Conservation (phyloP, 2,797 vertebrate genomes). For the Cynopterus sphinx region DNA sequence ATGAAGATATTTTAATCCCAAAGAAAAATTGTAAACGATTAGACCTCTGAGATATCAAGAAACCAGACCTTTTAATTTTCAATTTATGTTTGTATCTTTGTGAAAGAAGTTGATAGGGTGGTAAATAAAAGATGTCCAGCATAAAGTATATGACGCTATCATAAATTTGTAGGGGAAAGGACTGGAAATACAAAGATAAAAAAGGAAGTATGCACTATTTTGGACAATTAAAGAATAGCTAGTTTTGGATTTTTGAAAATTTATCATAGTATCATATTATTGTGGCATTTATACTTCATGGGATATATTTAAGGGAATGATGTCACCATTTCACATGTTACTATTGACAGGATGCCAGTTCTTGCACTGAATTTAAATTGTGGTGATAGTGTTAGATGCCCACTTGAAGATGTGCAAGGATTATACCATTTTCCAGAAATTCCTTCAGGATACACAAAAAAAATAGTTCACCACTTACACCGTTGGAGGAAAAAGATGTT, state of each 20-base stretch:
- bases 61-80: background rate
- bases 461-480: background rate
- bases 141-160: background rate
- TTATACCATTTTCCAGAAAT: background rate
- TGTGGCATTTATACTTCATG: background rate
- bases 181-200: background rate
- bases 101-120: background rate
- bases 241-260: background rate
- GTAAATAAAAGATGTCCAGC: background rate
- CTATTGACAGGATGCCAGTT: background rate
- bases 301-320: conserved; percentile 29
- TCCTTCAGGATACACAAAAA: background rate
- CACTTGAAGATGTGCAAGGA: background rate
- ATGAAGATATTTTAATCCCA: background rate
- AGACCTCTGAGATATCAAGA: background rate
- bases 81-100: background rate
- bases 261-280: background rate
- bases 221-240: background rate
- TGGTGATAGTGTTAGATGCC: background rate
- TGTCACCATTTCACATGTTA: background rate
- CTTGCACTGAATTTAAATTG: background rate
- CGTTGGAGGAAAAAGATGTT: background rate
- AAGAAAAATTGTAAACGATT: background rate
- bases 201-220: background rate
- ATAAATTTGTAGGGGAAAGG: background rate